Conservation (phyloP, 2,113 vertebrate species). For the Siphamia tubifer region DNA sequence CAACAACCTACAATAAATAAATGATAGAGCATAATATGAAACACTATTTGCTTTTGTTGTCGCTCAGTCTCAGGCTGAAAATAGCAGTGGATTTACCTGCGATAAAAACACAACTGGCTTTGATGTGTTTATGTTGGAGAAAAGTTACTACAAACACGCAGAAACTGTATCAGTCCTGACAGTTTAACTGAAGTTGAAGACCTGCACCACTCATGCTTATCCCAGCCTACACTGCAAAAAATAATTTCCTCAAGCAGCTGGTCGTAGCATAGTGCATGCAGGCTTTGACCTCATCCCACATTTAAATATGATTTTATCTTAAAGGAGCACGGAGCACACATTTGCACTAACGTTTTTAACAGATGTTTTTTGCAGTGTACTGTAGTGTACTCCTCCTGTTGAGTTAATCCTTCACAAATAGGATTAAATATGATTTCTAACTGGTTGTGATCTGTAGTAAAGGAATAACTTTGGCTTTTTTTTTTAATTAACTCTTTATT, state of each 20-base stretch:
- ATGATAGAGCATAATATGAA: too few species aligned
- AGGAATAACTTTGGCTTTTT: conserved; percentile 8
- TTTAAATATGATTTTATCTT: too few species aligned
- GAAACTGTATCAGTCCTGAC: neutral
- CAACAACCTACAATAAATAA: too few species aligned
- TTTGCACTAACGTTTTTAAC: neutral
- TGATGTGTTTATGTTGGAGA: neutral
- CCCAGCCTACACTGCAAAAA: neutral
- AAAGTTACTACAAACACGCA: neutral
- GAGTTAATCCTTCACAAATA: neutral
- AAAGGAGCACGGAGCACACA: too few species aligned
- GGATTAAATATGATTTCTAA: conserved; percentile 2
- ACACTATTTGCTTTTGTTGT: too few species aligned
- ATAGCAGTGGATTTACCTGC: too few species aligned
- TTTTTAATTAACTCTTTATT: conserved; percentile 28
- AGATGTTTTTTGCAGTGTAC: neutral
- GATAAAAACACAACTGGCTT: neutral
- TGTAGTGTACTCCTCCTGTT: too few species aligned
- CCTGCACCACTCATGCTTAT: neutral
- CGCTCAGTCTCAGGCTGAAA: too few species aligned
- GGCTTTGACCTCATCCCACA: too few species aligned
- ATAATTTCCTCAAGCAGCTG: too few species aligned
- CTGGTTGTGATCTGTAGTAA: neutral
- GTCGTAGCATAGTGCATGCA: too few species aligned
- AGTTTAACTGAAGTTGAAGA: neutral